Base-by-base conservation (phyloP, 2,797 vertebrate species). In the Linurgus olivaceus region DNA sequence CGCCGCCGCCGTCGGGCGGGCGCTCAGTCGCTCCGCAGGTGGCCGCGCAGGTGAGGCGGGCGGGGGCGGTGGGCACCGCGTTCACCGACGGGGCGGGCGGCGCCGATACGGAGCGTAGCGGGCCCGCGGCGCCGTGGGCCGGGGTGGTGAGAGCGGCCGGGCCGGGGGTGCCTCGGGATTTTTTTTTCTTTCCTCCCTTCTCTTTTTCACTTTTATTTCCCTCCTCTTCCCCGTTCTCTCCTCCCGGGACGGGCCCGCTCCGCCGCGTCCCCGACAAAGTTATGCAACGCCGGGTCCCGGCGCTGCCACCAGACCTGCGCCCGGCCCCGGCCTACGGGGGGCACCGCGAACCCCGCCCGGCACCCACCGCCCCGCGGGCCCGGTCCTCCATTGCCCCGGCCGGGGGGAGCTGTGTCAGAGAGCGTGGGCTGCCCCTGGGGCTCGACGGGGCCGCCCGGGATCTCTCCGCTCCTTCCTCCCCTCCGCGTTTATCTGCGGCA, bases 21-120 rank as follows among this genome's bases (percentile, higher is more conserved):
- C 58, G 75, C 48, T 54, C 80, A 45, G 79, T 44, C 44, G 70
- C 87, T 90, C 96, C 81, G 86, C 86, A 88, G 86, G 86, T 82
- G 86, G 77, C 94, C 90, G 96, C 94, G 94, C 97, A 97, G 97
- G 96, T 97, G 96, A 97, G 97, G 79, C 94, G 81, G 50, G 65
- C 28, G 47, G 67, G 52, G 50, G 55, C 68, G 55, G 75, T 2
- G 59, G 50, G 76, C 57, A 37, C 58, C 31, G 72, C 52, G 59
- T 58, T 81, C 76, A 20, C 72, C 90, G 90, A 57, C 84, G 84
- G 90, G 66, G 66, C 73, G 78, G 63, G 48, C 52, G 72, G 54
- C 35, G 45, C 40, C 57, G 45, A 86, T 75, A 66, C 86, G 52
- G 76, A 54, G 58, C 75, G 63, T 62, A 44, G 58, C 58, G 92